Evolutionary conservation across 2,888 invertebrate species (phyloP).

Genomic region (Microchrysa polita): DNA sequence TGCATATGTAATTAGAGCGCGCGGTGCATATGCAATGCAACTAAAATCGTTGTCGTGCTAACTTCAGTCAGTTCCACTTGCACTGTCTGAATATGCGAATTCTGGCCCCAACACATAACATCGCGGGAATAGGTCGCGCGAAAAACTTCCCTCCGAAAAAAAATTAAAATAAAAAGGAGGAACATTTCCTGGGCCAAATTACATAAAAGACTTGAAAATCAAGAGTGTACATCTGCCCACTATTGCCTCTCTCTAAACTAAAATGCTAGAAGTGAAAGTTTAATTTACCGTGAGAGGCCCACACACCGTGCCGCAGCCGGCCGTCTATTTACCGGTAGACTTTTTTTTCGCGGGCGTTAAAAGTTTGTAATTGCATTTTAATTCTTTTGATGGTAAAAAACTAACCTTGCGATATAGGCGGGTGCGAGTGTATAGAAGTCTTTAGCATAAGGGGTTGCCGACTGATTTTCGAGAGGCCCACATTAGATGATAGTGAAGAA

Average conservation of each 20-base stretch:
- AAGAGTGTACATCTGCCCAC: not conserved
- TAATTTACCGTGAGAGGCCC: not conserved
- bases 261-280: not conserved
- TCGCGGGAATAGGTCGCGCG: not conserved
- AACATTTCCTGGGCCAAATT: too few species aligned
- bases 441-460: too few species aligned
- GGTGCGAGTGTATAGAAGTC: too few species aligned
- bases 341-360: slow-evolving; percentile 38
- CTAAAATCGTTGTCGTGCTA: slow-evolving; percentile 40
- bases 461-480: too few species aligned
- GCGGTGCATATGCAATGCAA: too few species aligned
- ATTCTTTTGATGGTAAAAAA: slow-evolving; percentile 42
- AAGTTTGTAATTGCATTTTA: slow-evolving; percentile 45
- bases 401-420: slow-evolving; percentile 5
- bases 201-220: slow-evolving; percentile 8
- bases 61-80: slow-evolving; percentile 10
- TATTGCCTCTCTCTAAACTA: not conserved
- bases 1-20: slow-evolving; percentile 45
- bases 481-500: too few species aligned
- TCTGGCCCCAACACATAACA: not conserved
- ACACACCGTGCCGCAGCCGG: too few species aligned
- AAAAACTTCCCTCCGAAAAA: too few species aligned
- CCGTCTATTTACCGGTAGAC: slow-evolving; percentile 16
- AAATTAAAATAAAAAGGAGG: too few species aligned
- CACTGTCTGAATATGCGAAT: slow-evolving; percentile 10